Conservation (phyloP, 2,113 vertebrate species). For the Macroglossus sobrinus region DNA sequence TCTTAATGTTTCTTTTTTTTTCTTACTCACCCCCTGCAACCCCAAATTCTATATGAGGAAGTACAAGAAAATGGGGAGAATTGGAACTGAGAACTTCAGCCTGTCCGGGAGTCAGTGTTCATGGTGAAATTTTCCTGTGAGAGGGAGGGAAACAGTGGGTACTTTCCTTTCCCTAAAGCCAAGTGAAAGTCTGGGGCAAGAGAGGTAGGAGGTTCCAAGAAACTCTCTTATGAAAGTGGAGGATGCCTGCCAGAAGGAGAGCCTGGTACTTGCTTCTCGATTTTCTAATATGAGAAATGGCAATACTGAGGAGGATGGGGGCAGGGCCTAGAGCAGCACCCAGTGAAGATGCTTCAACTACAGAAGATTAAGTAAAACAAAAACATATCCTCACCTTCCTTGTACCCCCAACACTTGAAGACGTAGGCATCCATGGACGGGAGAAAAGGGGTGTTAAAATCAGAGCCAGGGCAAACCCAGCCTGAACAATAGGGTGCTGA, state of each 20-base stretch:
- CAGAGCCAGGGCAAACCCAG: neutral
- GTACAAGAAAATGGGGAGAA: neutral
- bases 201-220: neutral
- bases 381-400: neutral
- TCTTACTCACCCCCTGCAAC: accelerated
- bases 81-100: neutral
- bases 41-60: neutral
- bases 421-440: neutral
- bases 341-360: neutral
- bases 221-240: neutral
- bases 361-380: neutral
- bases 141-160: neutral
- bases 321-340: neutral
- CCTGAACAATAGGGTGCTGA: neutral
- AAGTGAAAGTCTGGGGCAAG: neutral
- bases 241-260: neutral
- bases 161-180: neutral
- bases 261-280: neutral
- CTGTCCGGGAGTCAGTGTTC: neutral
- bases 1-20: neutral
- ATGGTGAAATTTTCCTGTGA: neutral
- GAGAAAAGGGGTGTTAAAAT: neutral
- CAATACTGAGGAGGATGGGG: neutral
- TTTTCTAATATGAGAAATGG: neutral
- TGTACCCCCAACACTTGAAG: neutral